These are phyloP conservation scores for Tribolium freemani DNA, from an alignment of 2,888 invertebrate species.

Conservation along the genomic window DNA sequence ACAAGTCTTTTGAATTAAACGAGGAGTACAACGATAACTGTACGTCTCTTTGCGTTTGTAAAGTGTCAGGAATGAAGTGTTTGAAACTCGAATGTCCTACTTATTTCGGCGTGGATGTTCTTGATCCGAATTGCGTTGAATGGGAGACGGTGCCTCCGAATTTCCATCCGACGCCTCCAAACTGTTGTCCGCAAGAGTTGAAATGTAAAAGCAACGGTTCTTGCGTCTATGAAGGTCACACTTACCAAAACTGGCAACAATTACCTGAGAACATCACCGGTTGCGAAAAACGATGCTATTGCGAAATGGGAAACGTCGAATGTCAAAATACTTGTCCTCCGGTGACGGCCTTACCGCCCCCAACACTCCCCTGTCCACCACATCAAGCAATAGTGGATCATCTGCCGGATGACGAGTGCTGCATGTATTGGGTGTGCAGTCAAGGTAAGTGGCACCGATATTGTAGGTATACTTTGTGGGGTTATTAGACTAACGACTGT, in stretches of 20 bases:
- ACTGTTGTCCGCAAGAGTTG: constrained; percentile 86
- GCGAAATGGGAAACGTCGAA: constrained; percentile 88
- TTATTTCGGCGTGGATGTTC: constrained; percentile 86
- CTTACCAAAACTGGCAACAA: constrained; percentile 84
- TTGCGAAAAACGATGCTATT: constrained; percentile 88
- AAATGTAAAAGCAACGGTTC: constrained; percentile 86
- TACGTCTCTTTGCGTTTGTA: constrained; percentile 83
- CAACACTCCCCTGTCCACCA: constrained; percentile 80
- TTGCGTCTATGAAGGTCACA: constrained; percentile 79
- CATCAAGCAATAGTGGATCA: constrained; percentile 77
- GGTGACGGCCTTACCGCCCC: constrained; percentile 82
- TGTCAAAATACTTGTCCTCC: constrained; percentile 87
- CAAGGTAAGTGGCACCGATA: constrained; percentile 16
- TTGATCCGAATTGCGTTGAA: constrained; percentile 86
- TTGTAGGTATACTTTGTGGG: not conserved
- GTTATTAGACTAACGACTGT: constrained; percentile 22
- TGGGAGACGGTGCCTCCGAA: constrained; percentile 87
- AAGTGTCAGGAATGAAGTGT: constrained; percentile 80
- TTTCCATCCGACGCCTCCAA: constrained; percentile 79
- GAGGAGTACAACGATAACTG: constrained; percentile 89
- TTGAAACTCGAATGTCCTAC: constrained; percentile 86
- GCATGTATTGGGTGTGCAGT: constrained; percentile 81
- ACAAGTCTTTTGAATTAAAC: constrained; percentile 66
- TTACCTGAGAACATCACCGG: constrained; percentile 85
- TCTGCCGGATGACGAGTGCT: constrained; percentile 84